Evolutionary conservation across 2,797 vertebrate species (phyloP), one percentile per base, ranked within the genome.

Genomic region (Sebastes flavidus): DNA sequence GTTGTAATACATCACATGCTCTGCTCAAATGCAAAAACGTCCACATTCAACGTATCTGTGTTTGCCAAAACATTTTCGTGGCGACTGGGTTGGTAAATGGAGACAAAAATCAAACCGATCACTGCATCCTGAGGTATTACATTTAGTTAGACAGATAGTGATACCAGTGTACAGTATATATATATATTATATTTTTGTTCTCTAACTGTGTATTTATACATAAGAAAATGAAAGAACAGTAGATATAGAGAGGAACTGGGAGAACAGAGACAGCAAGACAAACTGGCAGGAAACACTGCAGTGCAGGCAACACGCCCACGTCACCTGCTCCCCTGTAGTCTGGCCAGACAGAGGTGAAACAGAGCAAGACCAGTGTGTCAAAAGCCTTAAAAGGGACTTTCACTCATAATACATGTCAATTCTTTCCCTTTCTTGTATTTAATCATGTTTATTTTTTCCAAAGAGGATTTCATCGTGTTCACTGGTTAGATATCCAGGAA

Each of bases 221-320:
- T 36, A 63, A 22, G 8, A n/a, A 54, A 60, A 14, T 22, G 3
- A 70, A 1, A 30, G 32, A 38, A 29, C 54, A 68, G 56, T 8
- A 20, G 10, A 61, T 49, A 25, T 0, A 8, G 25, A 60, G 29
- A 58, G 22, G 49, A 13, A 63, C 34, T 36, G 61, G 24, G 38
- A 16, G 10, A 29, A 18, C 6, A 32, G 29, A 18, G 8, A 32
- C 62, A 32, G 32, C 32, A 34, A 71, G 55, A 72, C 13, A 73
- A 34, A 60, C n/a, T 34, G 54, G 4, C 24, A 9, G 36, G 24
- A 84, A 78, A 72, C 60, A 79, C 88, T 87, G 90, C 88, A 88
- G 80, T 75, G 78, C 46, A 87, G 87, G 87, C 85, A 3, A 14
- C 0, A 3, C 16, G 78, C 80, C 86, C 66, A 29, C 72, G 74